Evolutionary conservation across 1,140 invertebrate species (phyloP).

Genomic region (Drusus annulatus): DNA sequence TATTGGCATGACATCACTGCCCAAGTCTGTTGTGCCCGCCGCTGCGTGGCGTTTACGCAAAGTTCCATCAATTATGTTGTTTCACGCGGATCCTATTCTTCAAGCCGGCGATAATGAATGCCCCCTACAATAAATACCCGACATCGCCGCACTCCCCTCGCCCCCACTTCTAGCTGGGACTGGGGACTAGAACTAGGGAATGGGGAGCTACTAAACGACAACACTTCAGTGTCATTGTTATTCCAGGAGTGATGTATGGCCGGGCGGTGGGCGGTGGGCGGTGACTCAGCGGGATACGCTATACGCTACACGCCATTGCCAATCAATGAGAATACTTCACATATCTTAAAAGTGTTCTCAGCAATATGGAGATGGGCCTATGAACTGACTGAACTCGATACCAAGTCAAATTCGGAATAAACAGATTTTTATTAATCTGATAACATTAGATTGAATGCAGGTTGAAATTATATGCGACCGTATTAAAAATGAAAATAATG

Average conservation of each 20-base stretch:
- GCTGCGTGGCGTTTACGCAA: background rate
- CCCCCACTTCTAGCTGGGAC: background rate
- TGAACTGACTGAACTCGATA: too few species aligned
- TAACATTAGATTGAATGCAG: too few species aligned
- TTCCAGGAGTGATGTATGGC: slow-evolving; percentile 3
- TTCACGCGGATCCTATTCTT: slow-evolving; percentile 9
- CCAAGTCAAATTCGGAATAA: too few species aligned
- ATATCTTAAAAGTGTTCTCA: too few species aligned
- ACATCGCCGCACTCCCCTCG: background rate
- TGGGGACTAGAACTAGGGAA: background rate
- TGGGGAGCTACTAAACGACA: background rate
- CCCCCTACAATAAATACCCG: slow-evolving; percentile 9
- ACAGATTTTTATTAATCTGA: too few species aligned
- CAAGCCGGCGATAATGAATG: background rate
- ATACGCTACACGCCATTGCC: background rate
- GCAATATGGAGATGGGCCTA: too few species aligned
- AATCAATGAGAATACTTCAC: too few species aligned
- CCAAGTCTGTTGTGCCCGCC: background rate
- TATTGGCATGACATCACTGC: too few species aligned
- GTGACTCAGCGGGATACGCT: slow-evolving; percentile 1
- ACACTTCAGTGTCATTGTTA: slow-evolving; percentile 4
- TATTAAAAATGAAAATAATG: too few species aligned
- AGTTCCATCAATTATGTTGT: background rate
- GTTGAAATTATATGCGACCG: too few species aligned
- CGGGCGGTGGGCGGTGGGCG: background rate